These are phyloP conservation scores for Tineola bisselliella DNA, from an alignment of 2,888 invertebrate genomes.

Conservation along the genomic window DNA sequence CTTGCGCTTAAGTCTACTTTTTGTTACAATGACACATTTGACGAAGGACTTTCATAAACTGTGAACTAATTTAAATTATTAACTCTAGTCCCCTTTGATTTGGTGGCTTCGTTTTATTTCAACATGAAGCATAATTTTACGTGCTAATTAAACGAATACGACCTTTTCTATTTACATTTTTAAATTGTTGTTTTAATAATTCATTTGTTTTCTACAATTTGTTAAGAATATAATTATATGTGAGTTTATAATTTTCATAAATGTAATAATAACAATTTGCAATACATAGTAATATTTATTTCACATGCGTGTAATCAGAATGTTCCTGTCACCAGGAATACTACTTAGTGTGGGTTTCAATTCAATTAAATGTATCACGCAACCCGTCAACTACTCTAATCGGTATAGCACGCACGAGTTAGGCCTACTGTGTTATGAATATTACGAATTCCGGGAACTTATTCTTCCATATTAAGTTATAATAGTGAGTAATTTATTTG, in stretches of 20 bases:
- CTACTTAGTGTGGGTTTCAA: conserved; percentile 41
- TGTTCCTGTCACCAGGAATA: conserved; percentile 38
- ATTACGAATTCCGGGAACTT: background rate
- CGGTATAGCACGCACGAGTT: background rate
- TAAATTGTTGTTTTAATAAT: no score
- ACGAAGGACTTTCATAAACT: background rate
- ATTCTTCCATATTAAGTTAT: background rate
- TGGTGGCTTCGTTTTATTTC: background rate
- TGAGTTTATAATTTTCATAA: no score
- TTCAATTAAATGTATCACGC: conserved; percentile 46
- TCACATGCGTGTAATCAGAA: conserved; percentile 25
- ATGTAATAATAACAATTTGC: no score
- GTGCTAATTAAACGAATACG: background rate
- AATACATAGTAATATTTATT: no score
- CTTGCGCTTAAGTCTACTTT: conserved; percentile 20
- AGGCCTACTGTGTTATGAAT: background rate
- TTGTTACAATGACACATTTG: background rate
- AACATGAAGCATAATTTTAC: background rate
- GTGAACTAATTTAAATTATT: conserved; percentile 4
- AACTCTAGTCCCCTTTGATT: background rate
- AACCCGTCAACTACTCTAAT: conserved; percentile 18
- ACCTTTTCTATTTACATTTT: no score
- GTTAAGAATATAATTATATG: no score
- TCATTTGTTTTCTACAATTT: no score
- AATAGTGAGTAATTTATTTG: background rate